phyloP scores from a whole-genome alignment of 2,888 invertebrate genomes.

The Paralinhomoeus sp. region DNA sequence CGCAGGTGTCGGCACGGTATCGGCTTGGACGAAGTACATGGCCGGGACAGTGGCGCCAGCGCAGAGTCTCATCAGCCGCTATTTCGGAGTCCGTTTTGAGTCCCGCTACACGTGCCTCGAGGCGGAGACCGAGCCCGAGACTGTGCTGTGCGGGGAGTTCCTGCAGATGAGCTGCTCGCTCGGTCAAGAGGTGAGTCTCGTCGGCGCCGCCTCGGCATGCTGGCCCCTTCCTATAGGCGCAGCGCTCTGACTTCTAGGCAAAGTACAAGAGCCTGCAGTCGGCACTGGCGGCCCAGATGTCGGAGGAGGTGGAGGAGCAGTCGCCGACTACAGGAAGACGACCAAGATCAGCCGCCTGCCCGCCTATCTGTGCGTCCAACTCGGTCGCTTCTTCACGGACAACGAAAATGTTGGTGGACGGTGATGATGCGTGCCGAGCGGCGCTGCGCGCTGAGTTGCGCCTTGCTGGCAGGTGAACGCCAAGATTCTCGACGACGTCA shows the following conservation, averaged over 20 bases:
- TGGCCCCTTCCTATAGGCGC: conserved; percentile 5
- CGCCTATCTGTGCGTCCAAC: conserved; percentile 82
- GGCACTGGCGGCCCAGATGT: conserved; percentile 42
- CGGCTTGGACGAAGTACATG: no score
- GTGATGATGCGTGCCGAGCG: no score
- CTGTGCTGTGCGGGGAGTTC: conserved; percentile 56
- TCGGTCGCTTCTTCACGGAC: conserved; percentile 91
- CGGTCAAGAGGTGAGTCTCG: conserved; percentile 10
- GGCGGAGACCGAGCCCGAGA: conserved; percentile 53
- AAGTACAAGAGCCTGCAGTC: conserved; percentile 88
- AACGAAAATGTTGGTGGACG: conserved; percentile 79
- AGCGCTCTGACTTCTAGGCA: conserved; percentile 11
- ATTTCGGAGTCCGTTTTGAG: conserved; percentile 58
- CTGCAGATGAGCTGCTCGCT: conserved; percentile 79
- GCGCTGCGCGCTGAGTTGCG: no score
- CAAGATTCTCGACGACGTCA: conserved; percentile 49
- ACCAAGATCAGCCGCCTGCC: conserved; percentile 77
- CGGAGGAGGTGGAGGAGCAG: conserved; percentile 66
- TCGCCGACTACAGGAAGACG: conserved; percentile 71
- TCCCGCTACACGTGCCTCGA: conserved; percentile 58
- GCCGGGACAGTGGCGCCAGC: no score
- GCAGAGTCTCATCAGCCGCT: no score
- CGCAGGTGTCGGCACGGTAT: no score
- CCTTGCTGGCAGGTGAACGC: conserved; percentile 17
- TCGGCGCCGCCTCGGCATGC: conserved; percentile 1